Evolutionary conservation across 2,797 vertebrate species (phyloP), one percentile per base, ranked within the genome.

Genomic region (Salmo trutta): DNA sequence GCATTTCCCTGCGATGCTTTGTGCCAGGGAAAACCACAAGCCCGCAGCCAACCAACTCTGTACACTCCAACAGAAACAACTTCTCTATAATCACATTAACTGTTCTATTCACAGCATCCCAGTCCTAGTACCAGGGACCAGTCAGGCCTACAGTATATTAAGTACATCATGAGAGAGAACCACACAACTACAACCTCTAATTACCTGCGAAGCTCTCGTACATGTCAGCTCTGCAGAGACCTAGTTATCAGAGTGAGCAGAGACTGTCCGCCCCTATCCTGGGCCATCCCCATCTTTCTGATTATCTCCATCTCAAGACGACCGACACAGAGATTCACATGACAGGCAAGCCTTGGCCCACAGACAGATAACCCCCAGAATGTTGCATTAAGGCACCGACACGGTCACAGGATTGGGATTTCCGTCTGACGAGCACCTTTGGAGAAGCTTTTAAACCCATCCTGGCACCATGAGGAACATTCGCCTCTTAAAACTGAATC

Each of bases 261-360:
- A 10, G 90, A 92, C 83, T 92, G 89, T 88, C 85, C 73, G 80
- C 93, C 92, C 93, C 84, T 91, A 94, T 94, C 85, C 90, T n/a
- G 19, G 81, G 77, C 82, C 68, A 15, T 91, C 92, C 92, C 88
- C 91, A 91, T 92, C 77, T 69, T 84, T 78, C 82, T 47, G 77
- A 79, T 81, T 88, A 90, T 93, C 90, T 88, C 78, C 77, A 65
- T 76, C 73, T 54, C 82, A 79, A 81, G 70, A 83, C 77, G 73
- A 84, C 77, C 17, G 76, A 84, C 51, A 31, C 67, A 51, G 77
- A 77, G 88, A 88, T 86, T 87, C 84, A 79, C 87, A 87, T 91
- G 90, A 79, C 87, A 87, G 90, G 90, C 89, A 70, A 89, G 89
- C 53, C 53, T 56, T 56, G n/a, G 16, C 85, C 81, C 74, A 59